Base-by-base conservation (phyloP, 2,113 vertebrate species). In the Dipodomys ordii region DNA sequence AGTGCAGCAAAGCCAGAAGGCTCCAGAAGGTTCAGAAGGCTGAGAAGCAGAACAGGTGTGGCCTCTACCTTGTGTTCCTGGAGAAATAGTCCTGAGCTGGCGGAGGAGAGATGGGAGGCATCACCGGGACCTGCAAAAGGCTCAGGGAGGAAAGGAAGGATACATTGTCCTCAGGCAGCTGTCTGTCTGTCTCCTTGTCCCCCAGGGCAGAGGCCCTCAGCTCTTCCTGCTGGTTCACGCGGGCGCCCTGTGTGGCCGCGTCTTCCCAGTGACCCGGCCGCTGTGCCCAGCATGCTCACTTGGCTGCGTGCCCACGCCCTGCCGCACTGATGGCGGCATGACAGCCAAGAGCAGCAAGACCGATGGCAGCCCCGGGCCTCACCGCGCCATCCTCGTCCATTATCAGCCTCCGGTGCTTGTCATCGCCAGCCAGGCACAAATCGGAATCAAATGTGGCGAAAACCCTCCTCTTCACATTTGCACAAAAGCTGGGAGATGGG, bases 401-500 rank as follows among this genome's bases (percentile, higher is more conserved):
- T 97, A 97, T 87, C 81, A 0, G 91, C 91, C n/a, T 0, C 64
- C 30, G 68, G 92, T 4, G 35, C 94, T 81, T 97, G 97, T 97
- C 97, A 97, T 93, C 97, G 83, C 94, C 2, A 73, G 10, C 57
- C n/a, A 25, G 89, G 94, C 15, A 69, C 90, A 96, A 96, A 97
- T 96, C 93, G 94, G 91, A 96, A 96, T 95, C 97, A 96, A 97
- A 97, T 96, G 97, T 84, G 93, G 84, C 6, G 77, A 13, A n/a
- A 87, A 25, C 57, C 2, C 68, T 77, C 84, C 73, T 9, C 30
- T 77, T 65, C 44, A 49, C 95, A 80, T 84, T 79, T 88, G 83
- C 57, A 57, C 4, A 4, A 64, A 23, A 39, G 79, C 90, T 44
- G 87, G 94, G 92, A 57, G 46, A 16, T 71, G 64, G 84, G 23